These are phyloP conservation scores for Alosa sapidissima DNA, from an alignment of 2,797 vertebrate genomes.

Conservation along the genomic window DNA sequence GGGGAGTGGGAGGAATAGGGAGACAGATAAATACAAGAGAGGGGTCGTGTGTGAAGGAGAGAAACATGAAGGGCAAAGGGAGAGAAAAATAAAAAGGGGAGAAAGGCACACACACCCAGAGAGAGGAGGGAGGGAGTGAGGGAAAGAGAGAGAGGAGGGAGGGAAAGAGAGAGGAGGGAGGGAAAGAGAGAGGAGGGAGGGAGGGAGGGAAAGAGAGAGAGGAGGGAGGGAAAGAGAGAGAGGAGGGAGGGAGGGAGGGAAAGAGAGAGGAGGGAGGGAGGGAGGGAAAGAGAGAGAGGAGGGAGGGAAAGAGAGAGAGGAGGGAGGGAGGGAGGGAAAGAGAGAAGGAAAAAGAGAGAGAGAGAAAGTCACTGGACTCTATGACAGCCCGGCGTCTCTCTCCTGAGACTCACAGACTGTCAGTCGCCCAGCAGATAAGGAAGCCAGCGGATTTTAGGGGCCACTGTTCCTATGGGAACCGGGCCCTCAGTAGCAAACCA, in stretches of 20 bases:
- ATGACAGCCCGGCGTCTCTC: slow-evolving; percentile 36
- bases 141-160: no score
- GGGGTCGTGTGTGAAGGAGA: neutral
- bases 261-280: no score
- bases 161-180: no score
- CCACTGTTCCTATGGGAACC: slow-evolving; percentile 55
- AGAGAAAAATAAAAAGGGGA: slow-evolving; percentile 6
- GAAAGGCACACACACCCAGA: neutral
- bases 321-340: no score
- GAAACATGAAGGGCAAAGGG: neutral
- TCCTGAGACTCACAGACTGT: slow-evolving; percentile 45
- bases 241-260: slow-evolving; percentile 21
- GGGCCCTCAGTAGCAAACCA: slow-evolving; percentile 35
- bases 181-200: no score
- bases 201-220: no score
- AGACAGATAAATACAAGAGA: neutral
- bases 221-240: slow-evolving; percentile 23
- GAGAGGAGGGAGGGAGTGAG: slow-evolving; percentile 25
- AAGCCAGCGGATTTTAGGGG: slow-evolving; percentile 37
- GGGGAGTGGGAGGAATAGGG: neutral
- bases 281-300: no score
- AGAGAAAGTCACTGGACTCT: slow-evolving; percentile 31
- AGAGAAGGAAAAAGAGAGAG: slow-evolving; percentile 25
- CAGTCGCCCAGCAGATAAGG: slow-evolving; percentile 39
- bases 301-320: no score